Evolutionary conservation across 2,888 invertebrate species (phyloP).

Genomic region (Kryphioiulus occultus): DNA sequence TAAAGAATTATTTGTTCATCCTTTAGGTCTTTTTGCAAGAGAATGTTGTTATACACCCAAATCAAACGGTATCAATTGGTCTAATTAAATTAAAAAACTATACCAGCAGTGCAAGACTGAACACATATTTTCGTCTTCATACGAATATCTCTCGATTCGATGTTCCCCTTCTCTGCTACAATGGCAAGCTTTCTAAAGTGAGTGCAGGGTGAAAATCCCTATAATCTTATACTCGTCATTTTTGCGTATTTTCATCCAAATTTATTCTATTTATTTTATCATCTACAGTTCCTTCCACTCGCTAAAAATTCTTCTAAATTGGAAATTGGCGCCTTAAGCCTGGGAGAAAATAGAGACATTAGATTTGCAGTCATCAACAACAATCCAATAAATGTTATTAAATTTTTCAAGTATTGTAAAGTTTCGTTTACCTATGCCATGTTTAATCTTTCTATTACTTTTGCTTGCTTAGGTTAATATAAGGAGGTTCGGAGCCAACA

Average conservation of each 20-base stretch:
- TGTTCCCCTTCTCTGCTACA: constrained; percentile 76
- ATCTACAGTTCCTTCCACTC: constrained; percentile 64
- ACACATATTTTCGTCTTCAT: constrained; percentile 71
- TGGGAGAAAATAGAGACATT: constrained; percentile 71
- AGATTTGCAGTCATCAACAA: constrained; percentile 76
- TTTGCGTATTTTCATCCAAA: background rate
- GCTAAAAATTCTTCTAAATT: constrained; percentile 58
- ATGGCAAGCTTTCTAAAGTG: constrained; percentile 73
- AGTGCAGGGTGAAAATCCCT: background rate
- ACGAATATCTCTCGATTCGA: constrained; percentile 78
- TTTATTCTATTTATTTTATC: background rate
- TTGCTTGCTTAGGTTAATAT: constrained; percentile 33
- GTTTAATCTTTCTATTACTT: background rate
- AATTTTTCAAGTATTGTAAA: constrained; percentile 59
- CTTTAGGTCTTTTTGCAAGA: constrained; percentile 38
- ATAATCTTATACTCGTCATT: constrained; percentile 41
- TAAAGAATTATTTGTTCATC: background rate
- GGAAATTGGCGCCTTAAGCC: constrained; percentile 67
- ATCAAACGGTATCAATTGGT: constrained; percentile 46
- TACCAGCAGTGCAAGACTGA: constrained; percentile 67
- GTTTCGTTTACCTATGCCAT: background rate
- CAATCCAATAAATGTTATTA: constrained; percentile 75
- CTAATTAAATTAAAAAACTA: constrained; percentile 46
- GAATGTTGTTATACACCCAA: constrained; percentile 43
- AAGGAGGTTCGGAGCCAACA: constrained; percentile 46